A percentile compares a stretch with the other conserved stretches of the same genome.
Evolutionary conservation across 2,888 invertebrate species (phyloP).

Genomic region (Platycheirus albimanus): DNA sequence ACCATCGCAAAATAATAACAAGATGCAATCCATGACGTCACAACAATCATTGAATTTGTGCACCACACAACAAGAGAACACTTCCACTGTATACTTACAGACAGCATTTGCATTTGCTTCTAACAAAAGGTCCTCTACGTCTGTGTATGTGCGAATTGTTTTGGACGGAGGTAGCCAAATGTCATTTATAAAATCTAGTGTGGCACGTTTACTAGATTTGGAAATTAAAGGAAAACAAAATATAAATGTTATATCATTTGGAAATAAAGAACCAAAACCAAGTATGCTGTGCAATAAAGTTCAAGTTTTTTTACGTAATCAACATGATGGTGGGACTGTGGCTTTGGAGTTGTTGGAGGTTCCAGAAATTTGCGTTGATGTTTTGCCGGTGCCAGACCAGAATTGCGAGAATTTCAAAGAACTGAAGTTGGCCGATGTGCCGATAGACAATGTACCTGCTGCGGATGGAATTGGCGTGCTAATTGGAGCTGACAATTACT

Average conservation of each 20-base stretch:
- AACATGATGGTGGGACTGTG: conserved; percentile 10
- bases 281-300: conserved; percentile 19
- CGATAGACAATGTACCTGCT: background rate
- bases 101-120: too few species aligned
- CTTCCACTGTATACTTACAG: conserved; percentile 25
- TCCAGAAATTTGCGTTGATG: conserved; percentile 42
- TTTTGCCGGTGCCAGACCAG: conserved; percentile 20
- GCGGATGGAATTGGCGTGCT: conserved; percentile 23
- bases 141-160: conserved; percentile 36
- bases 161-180: conserved; percentile 24
- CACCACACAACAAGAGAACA: conserved; percentile 6
- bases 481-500: conserved; percentile 29
- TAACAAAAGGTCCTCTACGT: conserved; percentile 13
- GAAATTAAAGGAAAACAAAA: conserved; percentile 10
- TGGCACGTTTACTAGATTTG: conserved; percentile 13
- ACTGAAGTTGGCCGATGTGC: conserved; percentile 23
- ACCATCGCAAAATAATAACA: background rate
- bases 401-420: conserved; percentile 11
- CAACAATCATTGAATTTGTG: conserved; percentile 10
- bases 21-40: conserved; percentile 2
- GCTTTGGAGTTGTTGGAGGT: conserved; percentile 28
- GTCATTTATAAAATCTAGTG: conserved; percentile 32
- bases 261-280: conserved; percentile 21
- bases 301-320: conserved; percentile 9
- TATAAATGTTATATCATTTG: conserved; percentile 19